These are phyloP conservation scores for Tetheella fluctuosa DNA, from an alignment of 2,888 invertebrate species.

Conservation along the genomic window DNA sequence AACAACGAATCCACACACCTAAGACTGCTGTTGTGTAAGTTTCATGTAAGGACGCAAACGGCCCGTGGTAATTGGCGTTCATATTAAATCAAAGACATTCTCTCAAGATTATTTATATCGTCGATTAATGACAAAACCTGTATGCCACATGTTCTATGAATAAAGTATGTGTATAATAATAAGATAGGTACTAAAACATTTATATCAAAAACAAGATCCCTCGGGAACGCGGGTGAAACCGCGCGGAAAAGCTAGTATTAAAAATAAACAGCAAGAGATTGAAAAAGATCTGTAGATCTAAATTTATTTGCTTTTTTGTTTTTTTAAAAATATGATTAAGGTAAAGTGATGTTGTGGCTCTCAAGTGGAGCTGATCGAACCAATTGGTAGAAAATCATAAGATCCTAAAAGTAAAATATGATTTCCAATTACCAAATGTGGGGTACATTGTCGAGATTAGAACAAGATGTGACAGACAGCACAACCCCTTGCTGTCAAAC, in stretches of 20 bases:
- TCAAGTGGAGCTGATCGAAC: too few species aligned
- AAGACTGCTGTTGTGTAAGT: not conserved
- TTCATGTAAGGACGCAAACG: not conserved
- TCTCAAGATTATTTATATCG: not conserved
- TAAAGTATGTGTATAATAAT: not conserved
- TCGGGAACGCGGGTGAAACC: too few species aligned
- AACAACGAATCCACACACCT: not conserved
- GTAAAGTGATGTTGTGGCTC: too few species aligned
- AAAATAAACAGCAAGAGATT: too few species aligned
- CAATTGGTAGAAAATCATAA: too few species aligned
- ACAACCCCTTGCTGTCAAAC: not conserved
- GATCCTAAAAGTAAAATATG: too few species aligned
- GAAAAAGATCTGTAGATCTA: too few species aligned
- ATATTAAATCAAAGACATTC: slow-evolving; percentile 4
- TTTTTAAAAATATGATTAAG: too few species aligned
- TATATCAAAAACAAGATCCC: too few species aligned
- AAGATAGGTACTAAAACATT: not conserved
- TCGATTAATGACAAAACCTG: not conserved
- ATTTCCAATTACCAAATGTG: not conserved
- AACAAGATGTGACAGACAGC: not conserved
- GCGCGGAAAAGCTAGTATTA: too few species aligned
- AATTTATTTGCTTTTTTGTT: too few species aligned
- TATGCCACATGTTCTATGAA: not conserved
- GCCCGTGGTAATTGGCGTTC: not conserved
- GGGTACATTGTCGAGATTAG: not conserved